Evolutionary conservation across 1,140 invertebrate species (phyloP).

Genomic region (Pseudachorutes palmiensis): DNA sequence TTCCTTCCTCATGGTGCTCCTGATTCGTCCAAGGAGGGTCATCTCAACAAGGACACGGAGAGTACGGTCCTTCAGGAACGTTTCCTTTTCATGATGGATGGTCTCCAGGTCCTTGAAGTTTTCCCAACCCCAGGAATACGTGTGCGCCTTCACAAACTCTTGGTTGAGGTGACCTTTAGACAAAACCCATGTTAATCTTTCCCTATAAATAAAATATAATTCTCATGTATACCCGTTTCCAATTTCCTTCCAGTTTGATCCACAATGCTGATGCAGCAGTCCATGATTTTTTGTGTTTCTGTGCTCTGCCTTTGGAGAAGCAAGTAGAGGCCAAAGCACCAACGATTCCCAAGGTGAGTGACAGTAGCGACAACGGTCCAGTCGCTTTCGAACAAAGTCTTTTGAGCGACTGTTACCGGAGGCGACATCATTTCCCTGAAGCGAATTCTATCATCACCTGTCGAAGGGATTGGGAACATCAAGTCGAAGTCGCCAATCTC

Average conservation of each 20-base stretch:
- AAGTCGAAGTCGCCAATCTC: not conserved
- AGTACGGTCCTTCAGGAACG: not conserved
- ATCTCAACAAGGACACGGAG: not conserved
- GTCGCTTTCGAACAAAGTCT: not conserved
- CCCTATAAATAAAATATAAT: too few relatives aligned
- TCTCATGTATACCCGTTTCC: not conserved
- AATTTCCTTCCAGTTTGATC: not conserved
- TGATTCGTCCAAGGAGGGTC: not conserved
- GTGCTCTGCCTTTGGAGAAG: not conserved
- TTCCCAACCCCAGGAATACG: not conserved
- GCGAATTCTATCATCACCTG: not conserved
- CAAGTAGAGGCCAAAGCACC: not conserved
- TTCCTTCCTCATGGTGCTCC: not conserved
- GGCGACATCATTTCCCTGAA: not conserved
- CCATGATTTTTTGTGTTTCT: not conserved
- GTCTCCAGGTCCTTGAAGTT: not conserved
- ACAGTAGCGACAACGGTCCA: not conserved
- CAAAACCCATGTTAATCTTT: too few relatives aligned
- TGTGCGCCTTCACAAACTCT: not conserved
- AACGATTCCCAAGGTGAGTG: not conserved
- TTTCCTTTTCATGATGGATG: not conserved
- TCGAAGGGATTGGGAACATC: not conserved
- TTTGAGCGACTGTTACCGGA: not conserved
- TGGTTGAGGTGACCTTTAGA: not conserved
- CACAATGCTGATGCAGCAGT: not conserved